These are phyloP conservation scores for Lamellibrachia columna DNA, from an alignment of 2,888 invertebrate species.

Conservation along the genomic window DNA sequence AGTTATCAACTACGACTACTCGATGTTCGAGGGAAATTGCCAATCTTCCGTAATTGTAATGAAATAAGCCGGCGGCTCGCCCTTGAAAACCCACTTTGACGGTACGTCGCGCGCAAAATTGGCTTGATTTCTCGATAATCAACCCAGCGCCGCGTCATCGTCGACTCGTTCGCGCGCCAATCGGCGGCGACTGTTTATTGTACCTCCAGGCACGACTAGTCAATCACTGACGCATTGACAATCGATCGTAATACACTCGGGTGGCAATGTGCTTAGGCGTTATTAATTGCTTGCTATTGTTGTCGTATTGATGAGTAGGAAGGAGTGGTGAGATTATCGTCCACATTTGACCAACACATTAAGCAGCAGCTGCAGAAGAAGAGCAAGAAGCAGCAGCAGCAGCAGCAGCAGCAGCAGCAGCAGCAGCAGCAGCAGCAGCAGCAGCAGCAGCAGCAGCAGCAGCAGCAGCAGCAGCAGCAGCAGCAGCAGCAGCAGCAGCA, in stretches of 20 bases:
- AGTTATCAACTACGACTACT: slow-evolving; percentile 16
- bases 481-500: too few relatives aligned
- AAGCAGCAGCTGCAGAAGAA: not conserved
- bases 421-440: not conserved
- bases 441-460: not conserved
- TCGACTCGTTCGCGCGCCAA: not conserved
- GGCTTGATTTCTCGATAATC: slow-evolving; percentile 16
- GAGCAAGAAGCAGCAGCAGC: not conserved
- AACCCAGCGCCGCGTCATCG: not conserved
- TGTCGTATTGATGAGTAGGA: not conserved
- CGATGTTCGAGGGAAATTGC: slow-evolving; percentile 5
- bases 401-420: not conserved
- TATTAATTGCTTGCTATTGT: slow-evolving; percentile 1
- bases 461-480: not conserved
- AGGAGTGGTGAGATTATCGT: not conserved
- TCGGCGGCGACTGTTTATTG: slow-evolving; percentile 11
- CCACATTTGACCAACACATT: not conserved
- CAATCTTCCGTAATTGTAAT: slow-evolving; percentile 7
- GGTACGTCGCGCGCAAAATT: not conserved
- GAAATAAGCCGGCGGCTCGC: slow-evolving; percentile 3
- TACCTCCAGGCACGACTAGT: slow-evolving; percentile 11
- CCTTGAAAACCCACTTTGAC: slow-evolving; percentile 12
- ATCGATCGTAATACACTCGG: slow-evolving; percentile 4
- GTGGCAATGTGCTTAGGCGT: not conserved
- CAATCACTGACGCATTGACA: slow-evolving; percentile 10